A percentile compares a stretch with the other conserved stretches of the same genome.
These are phyloP conservation scores for Crotalus tigris DNA, from an alignment of 2,113 vertebrate genomes.

Conservation along the genomic window DNA sequence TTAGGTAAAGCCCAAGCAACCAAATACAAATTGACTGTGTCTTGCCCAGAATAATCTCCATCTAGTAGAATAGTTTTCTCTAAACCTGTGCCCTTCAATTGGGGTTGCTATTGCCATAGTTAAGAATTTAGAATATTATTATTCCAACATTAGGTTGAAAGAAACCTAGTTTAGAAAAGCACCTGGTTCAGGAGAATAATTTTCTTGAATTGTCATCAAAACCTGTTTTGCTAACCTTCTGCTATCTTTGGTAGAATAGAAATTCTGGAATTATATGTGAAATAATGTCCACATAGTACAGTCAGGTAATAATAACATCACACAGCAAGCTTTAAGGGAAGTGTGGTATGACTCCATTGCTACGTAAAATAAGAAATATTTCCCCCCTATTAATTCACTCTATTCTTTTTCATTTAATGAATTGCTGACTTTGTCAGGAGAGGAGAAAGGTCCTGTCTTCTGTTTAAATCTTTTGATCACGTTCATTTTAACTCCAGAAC, in stretches of 20 bases:
- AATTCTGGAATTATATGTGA: background rate
- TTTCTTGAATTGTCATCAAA: background rate
- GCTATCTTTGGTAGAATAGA: background rate
- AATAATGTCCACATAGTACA: background rate
- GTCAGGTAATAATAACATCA: background rate
- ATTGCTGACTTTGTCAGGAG: background rate
- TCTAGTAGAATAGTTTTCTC: background rate
- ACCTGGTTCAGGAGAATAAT: background rate
- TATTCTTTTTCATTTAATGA: background rate
- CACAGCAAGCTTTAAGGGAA: background rate
- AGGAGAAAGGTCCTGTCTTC: background rate
- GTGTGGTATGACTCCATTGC: background rate
- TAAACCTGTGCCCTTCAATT: background rate
- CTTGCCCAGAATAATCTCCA: background rate
- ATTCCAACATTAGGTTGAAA: background rate
- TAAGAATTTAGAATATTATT: background rate
- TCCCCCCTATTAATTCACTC: background rate
- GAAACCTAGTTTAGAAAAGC: background rate
- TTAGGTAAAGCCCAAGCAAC: background rate
- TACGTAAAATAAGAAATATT: background rate
- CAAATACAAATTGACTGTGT: background rate
- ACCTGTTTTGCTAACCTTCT: background rate
- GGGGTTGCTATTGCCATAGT: background rate
- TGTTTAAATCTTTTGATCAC: conserved; percentile 13
- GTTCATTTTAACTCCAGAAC: conserved; percentile 32